phyloP scores from a whole-genome alignment of 2,888 invertebrate species.

The Cordylochernes scorpioides region DNA sequence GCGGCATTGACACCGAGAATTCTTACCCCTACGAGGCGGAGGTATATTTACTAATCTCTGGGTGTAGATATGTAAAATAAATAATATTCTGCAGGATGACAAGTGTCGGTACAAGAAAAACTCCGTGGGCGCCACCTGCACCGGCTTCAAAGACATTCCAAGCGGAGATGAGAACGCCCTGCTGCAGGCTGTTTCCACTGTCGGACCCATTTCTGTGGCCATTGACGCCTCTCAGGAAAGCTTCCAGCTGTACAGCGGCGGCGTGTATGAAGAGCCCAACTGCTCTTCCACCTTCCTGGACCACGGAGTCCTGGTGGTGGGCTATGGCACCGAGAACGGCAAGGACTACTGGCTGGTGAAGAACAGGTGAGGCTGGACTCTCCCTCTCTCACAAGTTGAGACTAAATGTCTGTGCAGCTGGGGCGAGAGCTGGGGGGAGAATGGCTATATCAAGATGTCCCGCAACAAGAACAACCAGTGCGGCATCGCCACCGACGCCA shows the following conservation, averaged over 20 bases:
- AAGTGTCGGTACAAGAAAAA: constrained; percentile 3
- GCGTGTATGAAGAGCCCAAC: constrained; percentile 46
- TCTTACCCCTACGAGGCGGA: constrained; percentile 19
- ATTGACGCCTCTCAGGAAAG: constrained; percentile 16
- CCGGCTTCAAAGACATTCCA: constrained; percentile 17
- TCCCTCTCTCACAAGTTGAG: too few species aligned
- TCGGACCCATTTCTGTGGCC: constrained; percentile 17
- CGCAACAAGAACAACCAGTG: too few species aligned
- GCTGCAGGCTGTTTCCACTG: constrained; percentile 17
- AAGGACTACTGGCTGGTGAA: constrained; percentile 61
- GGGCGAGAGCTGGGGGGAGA: too few species aligned
- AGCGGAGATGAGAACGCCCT: constrained; percentile 16
- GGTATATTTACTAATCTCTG: constrained; percentile 12
- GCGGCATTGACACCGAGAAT: constrained; percentile 35
- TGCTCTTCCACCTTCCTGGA: constrained; percentile 44
- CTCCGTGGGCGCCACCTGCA: constrained; percentile 15
- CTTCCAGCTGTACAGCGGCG: constrained; percentile 14
- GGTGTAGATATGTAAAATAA: background rate
- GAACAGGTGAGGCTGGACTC: constrained; percentile 71
- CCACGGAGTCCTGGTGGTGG: constrained; percentile 59
- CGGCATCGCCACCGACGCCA: too few species aligned
- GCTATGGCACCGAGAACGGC: constrained; percentile 35
- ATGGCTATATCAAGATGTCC: too few species aligned
- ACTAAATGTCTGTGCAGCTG: too few species aligned
- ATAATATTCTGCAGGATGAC: constrained; percentile 1